Percentiles rank a stretch among this genome's conserved stretches.
These are phyloP conservation scores for Drosophila differens DNA, from an alignment of 2,888 invertebrate species.

Conservation along the genomic window DNA sequence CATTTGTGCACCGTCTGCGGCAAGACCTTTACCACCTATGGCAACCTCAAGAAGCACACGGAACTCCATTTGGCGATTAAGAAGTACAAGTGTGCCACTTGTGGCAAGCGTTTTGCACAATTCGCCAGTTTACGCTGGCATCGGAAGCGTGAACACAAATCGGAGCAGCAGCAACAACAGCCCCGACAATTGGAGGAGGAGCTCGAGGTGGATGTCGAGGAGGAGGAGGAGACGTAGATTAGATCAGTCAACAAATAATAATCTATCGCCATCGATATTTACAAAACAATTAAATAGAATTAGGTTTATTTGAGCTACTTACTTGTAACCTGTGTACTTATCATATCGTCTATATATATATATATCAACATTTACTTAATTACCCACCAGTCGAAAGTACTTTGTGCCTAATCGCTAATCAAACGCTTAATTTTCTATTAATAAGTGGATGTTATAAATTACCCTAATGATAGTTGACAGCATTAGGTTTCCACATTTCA, in stretches of 20 bases:
- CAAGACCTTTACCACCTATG: constrained; percentile 78
- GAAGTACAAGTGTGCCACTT: constrained; percentile 78
- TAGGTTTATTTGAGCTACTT: constrained; percentile 34
- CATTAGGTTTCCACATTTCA: neutral
- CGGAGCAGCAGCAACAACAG: constrained; percentile 30
- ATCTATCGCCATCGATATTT: constrained; percentile 25
- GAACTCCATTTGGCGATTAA: constrained; percentile 76
- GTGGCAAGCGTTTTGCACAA: constrained; percentile 78
- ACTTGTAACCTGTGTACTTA: constrained; percentile 47
- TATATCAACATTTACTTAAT: constrained; percentile 33
- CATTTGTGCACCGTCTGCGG: constrained; percentile 80
- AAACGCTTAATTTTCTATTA: constrained; percentile 42
- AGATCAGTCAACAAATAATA: neutral
- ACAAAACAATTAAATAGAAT: constrained; percentile 33
- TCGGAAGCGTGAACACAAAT: constrained; percentile 58
- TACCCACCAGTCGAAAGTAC: constrained; percentile 8
- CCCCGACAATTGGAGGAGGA: constrained; percentile 11
- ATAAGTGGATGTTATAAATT: constrained; percentile 29
- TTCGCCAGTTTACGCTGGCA: constrained; percentile 81
- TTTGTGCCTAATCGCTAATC: constrained; percentile 40
- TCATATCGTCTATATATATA: constrained; percentile 51
- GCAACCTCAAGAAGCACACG: constrained; percentile 80
- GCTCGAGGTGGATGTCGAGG: neutral
- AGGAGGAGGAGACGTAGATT: neutral
- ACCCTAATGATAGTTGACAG: neutral